Conservation (phyloP, 2,797 vertebrate genomes). For the Amphiprion clarkii region DNA sequence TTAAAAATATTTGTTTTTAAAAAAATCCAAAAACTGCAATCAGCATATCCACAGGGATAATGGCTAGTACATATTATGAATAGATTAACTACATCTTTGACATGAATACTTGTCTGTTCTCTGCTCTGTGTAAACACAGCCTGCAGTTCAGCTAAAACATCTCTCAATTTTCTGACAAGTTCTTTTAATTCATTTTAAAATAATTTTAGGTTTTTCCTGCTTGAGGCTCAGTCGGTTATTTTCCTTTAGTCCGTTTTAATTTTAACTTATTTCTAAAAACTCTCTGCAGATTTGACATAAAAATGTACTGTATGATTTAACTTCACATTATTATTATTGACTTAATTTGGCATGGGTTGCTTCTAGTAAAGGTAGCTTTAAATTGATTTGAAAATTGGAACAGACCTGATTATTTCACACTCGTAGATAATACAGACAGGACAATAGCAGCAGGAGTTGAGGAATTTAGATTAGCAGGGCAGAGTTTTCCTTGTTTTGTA, state of each 20-base stretch:
- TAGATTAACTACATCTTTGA: no score
- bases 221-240: constrained; percentile 14
- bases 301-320: neutral
- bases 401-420: neutral
- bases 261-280: neutral
- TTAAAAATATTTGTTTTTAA: no score
- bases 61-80: no score
- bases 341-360: neutral
- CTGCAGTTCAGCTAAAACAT: no score
- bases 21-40: no score
- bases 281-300: neutral
- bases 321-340: neutral
- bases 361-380: neutral
- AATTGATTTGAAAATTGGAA: neutral
- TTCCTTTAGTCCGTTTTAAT: neutral
- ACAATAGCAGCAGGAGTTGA: neutral
- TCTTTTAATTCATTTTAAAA: neutral
- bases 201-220: constrained; percentile 10
- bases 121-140: no score
- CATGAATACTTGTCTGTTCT: no score
- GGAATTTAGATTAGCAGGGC: neutral
- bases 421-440: neutral
- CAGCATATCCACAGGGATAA: no score
- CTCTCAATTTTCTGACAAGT: neutral
- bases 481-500: neutral